Evolutionary conservation across 2,113 vertebrate species (phyloP).

Genomic region (Alligator mississippiensis): DNA sequence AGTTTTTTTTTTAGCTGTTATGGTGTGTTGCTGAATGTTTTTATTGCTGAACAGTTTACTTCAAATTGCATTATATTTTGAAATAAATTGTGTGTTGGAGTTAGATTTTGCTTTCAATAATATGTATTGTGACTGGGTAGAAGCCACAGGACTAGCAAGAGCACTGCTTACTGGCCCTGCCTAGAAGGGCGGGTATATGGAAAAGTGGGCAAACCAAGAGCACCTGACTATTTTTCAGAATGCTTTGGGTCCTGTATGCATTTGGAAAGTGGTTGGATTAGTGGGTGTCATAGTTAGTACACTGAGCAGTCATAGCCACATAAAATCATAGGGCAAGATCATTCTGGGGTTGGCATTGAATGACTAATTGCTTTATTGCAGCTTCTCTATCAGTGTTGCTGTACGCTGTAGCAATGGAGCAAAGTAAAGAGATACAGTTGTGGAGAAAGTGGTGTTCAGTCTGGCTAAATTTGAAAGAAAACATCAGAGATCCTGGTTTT

Average conservation of each 20-base stretch:
- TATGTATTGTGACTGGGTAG: neutral
- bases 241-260: neutral
- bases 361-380: neutral
- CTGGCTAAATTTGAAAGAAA: neutral
- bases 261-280: neutral
- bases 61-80: slow-evolving; percentile 12
- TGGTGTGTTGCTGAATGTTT: neutral
- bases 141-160: neutral
- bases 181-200: neutral
- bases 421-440: neutral
- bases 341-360: neutral
- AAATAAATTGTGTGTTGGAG: slow-evolving; percentile 21
- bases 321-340: neutral
- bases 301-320: neutral
- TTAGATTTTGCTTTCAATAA: neutral
- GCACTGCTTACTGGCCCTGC: neutral
- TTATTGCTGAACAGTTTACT: neutral
- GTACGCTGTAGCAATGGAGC: accelerated
- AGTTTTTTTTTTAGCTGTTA: neutral
- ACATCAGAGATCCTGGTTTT: too few relatives aligned
- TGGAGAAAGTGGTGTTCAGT: neutral
- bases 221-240: neutral
- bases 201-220: neutral
- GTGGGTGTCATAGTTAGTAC: neutral
- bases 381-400: neutral